These are phyloP conservation scores for Dipus sagitta DNA, from an alignment of 2,797 vertebrate species.

Conservation along the genomic window DNA sequence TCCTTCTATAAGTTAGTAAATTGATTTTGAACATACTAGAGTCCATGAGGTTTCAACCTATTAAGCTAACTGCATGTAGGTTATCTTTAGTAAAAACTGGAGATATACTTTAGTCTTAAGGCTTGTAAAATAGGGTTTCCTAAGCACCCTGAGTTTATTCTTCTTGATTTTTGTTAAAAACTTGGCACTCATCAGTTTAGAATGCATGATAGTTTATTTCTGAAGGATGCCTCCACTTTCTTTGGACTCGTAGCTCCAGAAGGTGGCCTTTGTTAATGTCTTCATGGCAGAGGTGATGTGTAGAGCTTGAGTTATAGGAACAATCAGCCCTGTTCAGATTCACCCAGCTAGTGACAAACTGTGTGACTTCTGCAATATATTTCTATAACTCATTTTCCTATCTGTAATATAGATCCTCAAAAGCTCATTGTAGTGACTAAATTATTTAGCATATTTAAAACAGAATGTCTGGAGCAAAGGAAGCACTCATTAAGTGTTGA, in stretches of 20 bases:
- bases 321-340: background rate
- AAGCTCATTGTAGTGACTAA: slow-evolving; percentile 63
- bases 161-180: background rate
- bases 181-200: background rate
- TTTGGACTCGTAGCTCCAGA: background rate
- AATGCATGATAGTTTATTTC: background rate
- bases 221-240: background rate
- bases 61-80: background rate
- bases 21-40: background rate
- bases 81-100: background rate
- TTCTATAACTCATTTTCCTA: slow-evolving; percentile 41
- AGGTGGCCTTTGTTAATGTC: background rate
- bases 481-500: slow-evolving; percentile 61
- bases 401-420: slow-evolving; percentile 26
- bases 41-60: background rate
- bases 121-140: background rate
- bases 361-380: background rate
- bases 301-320: accelerated
- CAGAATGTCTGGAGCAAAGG: slow-evolving; percentile 36
- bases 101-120: background rate
- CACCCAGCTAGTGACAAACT: background rate
- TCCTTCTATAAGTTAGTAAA: background rate
- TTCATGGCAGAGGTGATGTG: background rate
- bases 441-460: slow-evolving; percentile 70
- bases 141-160: background rate